Conservation (phyloP, 2,888 invertebrate genomes). For the Tachystola acroxantha region DNA sequence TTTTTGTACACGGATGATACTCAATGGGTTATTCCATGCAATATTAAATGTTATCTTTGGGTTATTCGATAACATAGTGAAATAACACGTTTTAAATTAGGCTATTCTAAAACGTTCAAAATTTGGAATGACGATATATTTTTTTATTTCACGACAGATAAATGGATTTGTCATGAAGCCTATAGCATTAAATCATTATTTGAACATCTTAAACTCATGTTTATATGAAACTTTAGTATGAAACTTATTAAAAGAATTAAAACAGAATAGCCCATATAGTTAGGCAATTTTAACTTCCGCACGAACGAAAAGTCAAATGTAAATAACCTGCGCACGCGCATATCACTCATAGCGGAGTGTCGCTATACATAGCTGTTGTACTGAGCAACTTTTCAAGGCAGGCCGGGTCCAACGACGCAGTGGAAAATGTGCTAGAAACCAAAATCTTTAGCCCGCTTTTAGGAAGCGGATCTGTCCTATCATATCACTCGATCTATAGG, state of each 20-base stretch:
- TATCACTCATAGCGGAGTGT: conserved; percentile 37
- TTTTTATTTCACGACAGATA: too few relatives aligned
- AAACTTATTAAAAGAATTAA: too few relatives aligned
- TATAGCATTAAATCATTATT: too few relatives aligned
- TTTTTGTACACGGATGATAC: conserved; percentile 42
- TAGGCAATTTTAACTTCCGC: conserved; percentile 67
- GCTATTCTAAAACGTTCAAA: too few relatives aligned
- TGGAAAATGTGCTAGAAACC: conserved; percentile 32
- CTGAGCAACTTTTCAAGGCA: conserved; percentile 19
- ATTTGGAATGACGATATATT: too few relatives aligned
- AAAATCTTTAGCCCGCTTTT: conserved; percentile 30
- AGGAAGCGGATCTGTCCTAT: conserved; percentile 66
- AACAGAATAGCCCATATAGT: conserved; percentile 40
- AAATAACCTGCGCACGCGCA: conserved; percentile 64
- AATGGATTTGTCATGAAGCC: too few relatives aligned
- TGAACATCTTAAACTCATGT: too few relatives aligned
- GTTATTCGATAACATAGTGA: too few relatives aligned
- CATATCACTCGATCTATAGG: conserved; percentile 35
- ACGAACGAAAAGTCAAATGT: conserved; percentile 73
- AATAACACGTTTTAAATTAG: too few relatives aligned
- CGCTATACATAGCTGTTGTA: conserved; percentile 34
- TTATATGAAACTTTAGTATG: too few relatives aligned
- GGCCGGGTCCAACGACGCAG: conserved; percentile 27
- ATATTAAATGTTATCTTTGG: too few relatives aligned
- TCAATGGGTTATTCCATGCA: conserved; percentile 14